Percentiles rank a stretch among this genome's conserved stretches.
phyloP scores from a whole-genome alignment of 2,797 vertebrate species.

The Thaleichthys pacificus region DNA sequence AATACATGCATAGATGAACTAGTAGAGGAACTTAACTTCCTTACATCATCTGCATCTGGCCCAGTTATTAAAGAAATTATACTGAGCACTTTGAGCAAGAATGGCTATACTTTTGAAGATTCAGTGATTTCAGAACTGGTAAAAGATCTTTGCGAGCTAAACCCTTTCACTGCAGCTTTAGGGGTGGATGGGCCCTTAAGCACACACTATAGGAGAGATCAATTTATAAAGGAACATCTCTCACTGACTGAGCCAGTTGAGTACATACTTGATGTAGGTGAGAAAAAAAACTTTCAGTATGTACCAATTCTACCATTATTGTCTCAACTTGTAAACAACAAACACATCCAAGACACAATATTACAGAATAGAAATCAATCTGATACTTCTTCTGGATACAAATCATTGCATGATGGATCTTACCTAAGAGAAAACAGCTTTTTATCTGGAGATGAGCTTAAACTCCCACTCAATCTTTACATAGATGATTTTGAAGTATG shows the following conservation, averaged over 20 bases:
- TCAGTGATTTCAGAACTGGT: constrained; percentile 48
- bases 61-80: constrained; percentile 34
- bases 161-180: constrained; percentile 41
- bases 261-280: constrained; percentile 27
- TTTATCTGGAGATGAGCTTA: constrained; percentile 28
- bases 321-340: constrained; percentile 28
- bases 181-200: constrained; percentile 36
- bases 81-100: constrained; percentile 39
- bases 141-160: constrained; percentile 40
- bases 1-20: constrained; percentile 36
- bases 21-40: constrained; percentile 34
- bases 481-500: constrained; percentile 26
- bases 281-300: constrained; percentile 29
- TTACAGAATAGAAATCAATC: constrained; percentile 22
- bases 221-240: constrained; percentile 21
- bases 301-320: constrained; percentile 29
- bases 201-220: constrained; percentile 19
- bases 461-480: constrained; percentile 21
- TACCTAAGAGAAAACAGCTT: constrained; percentile 21
- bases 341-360: constrained; percentile 28
- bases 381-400: constrained; percentile 23
- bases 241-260: constrained; percentile 25
- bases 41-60: constrained; percentile 36
- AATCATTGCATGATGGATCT: constrained; percentile 10
- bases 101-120: constrained; percentile 36